Evolutionary conservation across 2,113 vertebrate genomes (phyloP).

Genomic region (Rhombomys opimus): DNA sequence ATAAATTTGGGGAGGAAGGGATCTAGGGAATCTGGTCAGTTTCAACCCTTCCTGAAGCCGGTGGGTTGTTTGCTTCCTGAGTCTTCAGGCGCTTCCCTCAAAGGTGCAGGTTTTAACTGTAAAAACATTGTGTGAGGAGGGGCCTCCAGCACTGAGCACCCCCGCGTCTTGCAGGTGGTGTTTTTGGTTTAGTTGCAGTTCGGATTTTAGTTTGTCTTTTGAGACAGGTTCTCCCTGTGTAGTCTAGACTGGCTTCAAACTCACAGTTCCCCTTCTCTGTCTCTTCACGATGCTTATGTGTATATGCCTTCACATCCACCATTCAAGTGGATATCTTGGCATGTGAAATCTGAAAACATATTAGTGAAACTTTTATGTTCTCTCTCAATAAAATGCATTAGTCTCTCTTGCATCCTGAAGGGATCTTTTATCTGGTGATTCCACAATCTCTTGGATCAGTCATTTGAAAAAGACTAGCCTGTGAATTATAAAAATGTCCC

Average conservation of each 20-base stretch:
- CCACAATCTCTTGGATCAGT: neutral
- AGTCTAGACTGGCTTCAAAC: neutral
- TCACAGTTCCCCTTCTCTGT: neutral
- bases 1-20: neutral
- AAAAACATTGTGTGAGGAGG: neutral
- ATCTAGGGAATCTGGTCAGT: neutral
- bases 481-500: constrained; percentile 9
- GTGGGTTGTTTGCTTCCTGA: neutral
- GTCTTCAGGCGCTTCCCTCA: neutral
- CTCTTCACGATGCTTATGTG: neutral
- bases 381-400: neutral
- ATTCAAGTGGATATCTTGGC: neutral
- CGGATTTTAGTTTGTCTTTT: neutral
- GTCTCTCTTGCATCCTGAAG: neutral
- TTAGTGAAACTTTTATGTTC: neutral
- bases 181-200: neutral
- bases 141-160: neutral
- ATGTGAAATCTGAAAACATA: neutral
- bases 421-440: neutral
- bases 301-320: neutral
- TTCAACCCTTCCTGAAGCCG: neutral
- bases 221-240: neutral
- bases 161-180: neutral
- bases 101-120: neutral
- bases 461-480: neutral